Base-by-base conservation (phyloP, 2,797 vertebrate genomes). In the Acrocephalus scirpaceus region DNA sequence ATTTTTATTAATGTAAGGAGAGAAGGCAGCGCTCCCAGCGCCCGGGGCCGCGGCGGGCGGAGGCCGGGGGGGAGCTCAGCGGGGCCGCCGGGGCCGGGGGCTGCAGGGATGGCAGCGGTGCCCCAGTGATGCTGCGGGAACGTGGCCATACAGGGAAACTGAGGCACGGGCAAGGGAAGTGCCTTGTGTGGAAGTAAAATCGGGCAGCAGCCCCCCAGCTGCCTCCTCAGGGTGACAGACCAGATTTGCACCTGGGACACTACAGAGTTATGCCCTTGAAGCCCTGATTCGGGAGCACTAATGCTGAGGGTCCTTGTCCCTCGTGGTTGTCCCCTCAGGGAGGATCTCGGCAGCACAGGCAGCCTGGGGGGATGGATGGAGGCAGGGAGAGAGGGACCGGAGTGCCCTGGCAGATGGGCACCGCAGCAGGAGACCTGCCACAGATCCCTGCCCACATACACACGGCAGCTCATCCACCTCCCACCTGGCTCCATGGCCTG, bases 1-100 rank as follows among this genome's bases (percentile, higher is more conserved):
- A 97, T 91, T 97, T 96, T 98, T 97, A 98, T 98, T 98, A 97
- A 98, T 97, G 97, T 97, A 97, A 98, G 95, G 97, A 95, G 96
- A 98, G 97, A 97, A 98, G 92, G 94, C 96, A 97, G 94, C 87
- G 62, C 96, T 97, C 93, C 54, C 90, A 36, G 57, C 60, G 76
- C 94, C 78, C 73, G 11, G 81, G 95, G 76, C 76, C 21, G 21
- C 25, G 64, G 71, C 5, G 22, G 64, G 70, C 8, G n/a, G 48
- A 58, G 84, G 91, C 80, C 84, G 47, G 67, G 26, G 53, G 88
- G 75, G 44, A 17, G 36, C 26, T 77, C 5, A 1, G 32, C 23
- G 6, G n/a, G 50, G 66, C 51, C 8, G 27, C 27, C 30, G 30
- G 53, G 54, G 44, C 13, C 2, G 0, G 53, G 66, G 57, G 44